Evolutionary conservation across 53 echinoderm and acorn worm genomes (phyloP).

Genomic region (Temnopleurus reevesii): DNA sequence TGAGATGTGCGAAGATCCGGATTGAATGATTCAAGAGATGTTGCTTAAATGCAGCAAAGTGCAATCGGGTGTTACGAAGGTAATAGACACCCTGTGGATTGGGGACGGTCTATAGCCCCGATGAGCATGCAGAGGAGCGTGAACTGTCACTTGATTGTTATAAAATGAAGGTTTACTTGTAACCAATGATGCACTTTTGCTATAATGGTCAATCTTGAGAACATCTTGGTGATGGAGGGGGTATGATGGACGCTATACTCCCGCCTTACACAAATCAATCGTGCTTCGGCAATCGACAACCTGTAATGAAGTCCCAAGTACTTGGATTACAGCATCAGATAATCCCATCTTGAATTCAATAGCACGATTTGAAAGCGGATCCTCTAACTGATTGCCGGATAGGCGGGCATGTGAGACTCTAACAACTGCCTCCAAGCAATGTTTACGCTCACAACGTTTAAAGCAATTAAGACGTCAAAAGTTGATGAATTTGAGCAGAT

Average conservation of each 20-base stretch:
- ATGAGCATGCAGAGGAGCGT: background rate
- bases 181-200: constrained; percentile 1
- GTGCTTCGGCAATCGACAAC: background rate
- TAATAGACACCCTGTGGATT: constrained; percentile 23
- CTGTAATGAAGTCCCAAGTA: background rate
- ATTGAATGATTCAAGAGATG: constrained; percentile 37
- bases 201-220: background rate
- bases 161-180: constrained; percentile 11
- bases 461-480: constrained; percentile 37
- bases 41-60: constrained; percentile 34
- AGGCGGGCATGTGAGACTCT: background rate
- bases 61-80: constrained; percentile 30
- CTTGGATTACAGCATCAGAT: constrained; percentile 30
- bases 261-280: constrained; percentile 13
- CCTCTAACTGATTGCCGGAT: background rate
- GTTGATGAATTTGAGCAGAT: constrained; percentile 27
- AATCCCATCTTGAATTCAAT: constrained; percentile 34
- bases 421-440: background rate
- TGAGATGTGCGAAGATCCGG: constrained; percentile 6
- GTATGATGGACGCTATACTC: background rate
- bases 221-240: background rate
- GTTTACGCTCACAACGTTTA: constrained; percentile 25
- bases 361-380: constrained; percentile 22
- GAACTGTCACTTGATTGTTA: constrained; percentile 33
- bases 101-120: background rate